Evolutionary conservation across 2,113 vertebrate species (phyloP).

Genomic region (Promerops cafer): DNA sequence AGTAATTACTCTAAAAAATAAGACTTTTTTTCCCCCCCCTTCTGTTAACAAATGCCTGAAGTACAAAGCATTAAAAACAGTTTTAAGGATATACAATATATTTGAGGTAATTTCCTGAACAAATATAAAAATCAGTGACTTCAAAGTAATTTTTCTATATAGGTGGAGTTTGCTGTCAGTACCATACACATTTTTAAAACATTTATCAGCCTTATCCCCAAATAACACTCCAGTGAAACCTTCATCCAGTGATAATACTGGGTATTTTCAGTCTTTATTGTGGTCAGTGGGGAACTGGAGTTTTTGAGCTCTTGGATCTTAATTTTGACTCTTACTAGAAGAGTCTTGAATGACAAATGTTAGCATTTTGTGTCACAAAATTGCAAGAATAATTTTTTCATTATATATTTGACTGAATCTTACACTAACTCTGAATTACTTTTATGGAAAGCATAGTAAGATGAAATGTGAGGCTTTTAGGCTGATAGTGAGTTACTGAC

Average conservation of each 20-base stretch:
- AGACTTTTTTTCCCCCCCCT: fast-evolving
- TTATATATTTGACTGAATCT: not conserved
- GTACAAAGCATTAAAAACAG: not conserved
- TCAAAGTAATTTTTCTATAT: not conserved
- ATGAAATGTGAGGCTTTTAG: not conserved
- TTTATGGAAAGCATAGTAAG: not conserved
- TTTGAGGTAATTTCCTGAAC: not conserved
- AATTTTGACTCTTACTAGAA: not conserved
- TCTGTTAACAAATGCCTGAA: not conserved
- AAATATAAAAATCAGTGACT: not conserved
- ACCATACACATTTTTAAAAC: not conserved
- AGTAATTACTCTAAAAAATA: not conserved
- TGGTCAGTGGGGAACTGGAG: not conserved
- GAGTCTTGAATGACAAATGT: not conserved
- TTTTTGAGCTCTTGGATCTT: not conserved
- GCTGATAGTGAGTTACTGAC: not conserved
- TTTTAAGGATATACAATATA: not conserved
- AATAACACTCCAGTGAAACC: not conserved
- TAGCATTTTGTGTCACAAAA: not conserved
- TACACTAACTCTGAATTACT: not conserved
- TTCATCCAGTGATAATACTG: not conserved
- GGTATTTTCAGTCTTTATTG: not conserved
- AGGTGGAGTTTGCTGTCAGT: not conserved
- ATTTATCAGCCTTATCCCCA: not conserved
- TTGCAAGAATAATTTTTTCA: not conserved